Evolutionary conservation across 2,888 invertebrate species (phyloP).

Genomic region (Andrena bicolor): DNA sequence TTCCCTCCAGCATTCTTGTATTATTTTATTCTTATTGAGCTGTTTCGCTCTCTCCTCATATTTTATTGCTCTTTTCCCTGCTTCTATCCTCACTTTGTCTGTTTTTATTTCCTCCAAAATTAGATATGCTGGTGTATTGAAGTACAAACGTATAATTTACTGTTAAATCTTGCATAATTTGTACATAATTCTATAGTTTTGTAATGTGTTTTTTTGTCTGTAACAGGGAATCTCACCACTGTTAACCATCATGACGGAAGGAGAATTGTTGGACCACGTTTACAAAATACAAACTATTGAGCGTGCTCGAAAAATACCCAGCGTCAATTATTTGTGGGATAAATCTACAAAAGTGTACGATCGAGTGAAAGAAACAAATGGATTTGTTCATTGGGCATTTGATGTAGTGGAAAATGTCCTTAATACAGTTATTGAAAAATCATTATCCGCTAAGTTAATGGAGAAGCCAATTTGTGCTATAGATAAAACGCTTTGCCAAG

Average conservation of each 20-base stretch:
- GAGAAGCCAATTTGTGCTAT: slow-evolving; percentile 87
- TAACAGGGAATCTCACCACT: slow-evolving; percentile 14
- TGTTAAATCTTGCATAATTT: neutral
- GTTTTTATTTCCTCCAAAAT: too few relatives aligned
- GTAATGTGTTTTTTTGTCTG: slow-evolving; percentile 22
- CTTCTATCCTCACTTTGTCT: too few relatives aligned
- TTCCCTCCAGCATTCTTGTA: too few relatives aligned
- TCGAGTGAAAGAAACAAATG: slow-evolving; percentile 88
- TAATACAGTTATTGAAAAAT: slow-evolving; percentile 75
- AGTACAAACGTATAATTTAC: too few relatives aligned
- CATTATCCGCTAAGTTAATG: slow-evolving; percentile 81
- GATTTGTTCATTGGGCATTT: slow-evolving; percentile 89
- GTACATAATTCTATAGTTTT: neutral
- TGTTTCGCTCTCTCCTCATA: too few relatives aligned
- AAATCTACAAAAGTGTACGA: slow-evolving; percentile 87
- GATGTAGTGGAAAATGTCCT: slow-evolving; percentile 87
- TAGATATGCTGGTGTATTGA: too few relatives aligned
- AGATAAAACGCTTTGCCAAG: slow-evolving; percentile 89
- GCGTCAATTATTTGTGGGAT: slow-evolving; percentile 87
- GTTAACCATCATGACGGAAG: slow-evolving; percentile 66
- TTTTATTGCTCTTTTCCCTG: too few relatives aligned
- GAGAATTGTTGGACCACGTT: slow-evolving; percentile 68
- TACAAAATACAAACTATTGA: slow-evolving; percentile 85
- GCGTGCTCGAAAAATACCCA: slow-evolving; percentile 86
- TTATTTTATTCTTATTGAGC: too few relatives aligned